phyloP scores from a whole-genome alignment of 2,888 invertebrate genomes.

The Caenorhabditis zanzibari region DNA sequence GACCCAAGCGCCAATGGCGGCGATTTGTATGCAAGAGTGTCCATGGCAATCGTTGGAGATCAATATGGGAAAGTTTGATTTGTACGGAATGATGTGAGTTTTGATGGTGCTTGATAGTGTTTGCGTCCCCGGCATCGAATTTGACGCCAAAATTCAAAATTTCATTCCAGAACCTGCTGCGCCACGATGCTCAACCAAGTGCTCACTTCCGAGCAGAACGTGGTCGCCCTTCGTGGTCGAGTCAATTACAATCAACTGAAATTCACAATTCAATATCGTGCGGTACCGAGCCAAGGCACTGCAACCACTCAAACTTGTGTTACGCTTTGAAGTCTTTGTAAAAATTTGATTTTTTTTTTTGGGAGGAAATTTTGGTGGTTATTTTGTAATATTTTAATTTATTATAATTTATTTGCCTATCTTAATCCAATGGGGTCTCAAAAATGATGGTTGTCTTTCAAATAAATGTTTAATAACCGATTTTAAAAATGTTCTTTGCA shows the following conservation, averaged over 20 bases:
- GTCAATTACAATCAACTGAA: slow-evolving; percentile 60
- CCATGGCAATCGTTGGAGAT: slow-evolving; percentile 65
- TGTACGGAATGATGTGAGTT: slow-evolving; percentile 64
- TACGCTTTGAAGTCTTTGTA: background rate
- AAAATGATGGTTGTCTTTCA: too few relatives aligned
- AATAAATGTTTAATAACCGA: too few relatives aligned
- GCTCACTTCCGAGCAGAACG: slow-evolving; percentile 53
- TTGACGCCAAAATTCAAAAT: background rate
- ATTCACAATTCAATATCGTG: slow-evolving; percentile 55
- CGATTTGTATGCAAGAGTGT: slow-evolving; percentile 65
- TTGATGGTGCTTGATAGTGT: too few relatives aligned
- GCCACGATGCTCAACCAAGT: slow-evolving; percentile 46
- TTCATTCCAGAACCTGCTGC: slow-evolving; percentile 64
- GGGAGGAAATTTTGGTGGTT: background rate
- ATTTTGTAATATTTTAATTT: too few relatives aligned
- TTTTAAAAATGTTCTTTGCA: too few relatives aligned
- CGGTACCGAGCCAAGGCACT: slow-evolving; percentile 32
- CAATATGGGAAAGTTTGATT: slow-evolving; percentile 62
- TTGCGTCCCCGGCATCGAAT: too few relatives aligned
- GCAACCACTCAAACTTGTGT: background rate
- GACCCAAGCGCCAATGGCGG: slow-evolving; percentile 25
- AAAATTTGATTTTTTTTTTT: background rate
- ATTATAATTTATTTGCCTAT: too few relatives aligned
- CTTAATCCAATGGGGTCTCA: too few relatives aligned
- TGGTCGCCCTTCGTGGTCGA: slow-evolving; percentile 52